Conservation (phyloP, 2,888 invertebrate species). For the Pogonocherus hispidulus region DNA sequence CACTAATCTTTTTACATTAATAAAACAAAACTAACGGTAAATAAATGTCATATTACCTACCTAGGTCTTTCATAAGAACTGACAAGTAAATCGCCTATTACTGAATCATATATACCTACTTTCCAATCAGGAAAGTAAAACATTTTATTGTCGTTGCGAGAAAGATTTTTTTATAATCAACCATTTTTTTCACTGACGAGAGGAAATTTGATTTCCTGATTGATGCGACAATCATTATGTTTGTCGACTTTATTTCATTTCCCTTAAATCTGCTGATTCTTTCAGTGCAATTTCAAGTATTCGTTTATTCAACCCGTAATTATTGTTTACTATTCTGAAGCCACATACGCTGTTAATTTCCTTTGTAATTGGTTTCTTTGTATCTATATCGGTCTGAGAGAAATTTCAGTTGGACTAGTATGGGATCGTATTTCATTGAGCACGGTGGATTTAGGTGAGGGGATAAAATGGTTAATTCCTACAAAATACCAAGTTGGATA, state of each 20-base stretch:
- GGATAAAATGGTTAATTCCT: too few species aligned
- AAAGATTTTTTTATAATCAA: too few species aligned
- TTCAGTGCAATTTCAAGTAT: neutral
- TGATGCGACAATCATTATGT: neutral
- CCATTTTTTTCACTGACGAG: neutral
- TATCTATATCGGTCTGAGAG: neutral
- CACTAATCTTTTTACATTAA: too few species aligned
- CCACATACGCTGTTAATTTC: conserved; percentile 8
- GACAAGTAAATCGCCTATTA: too few species aligned
- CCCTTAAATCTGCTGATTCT: neutral
- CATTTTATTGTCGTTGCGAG: too few species aligned
- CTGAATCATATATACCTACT: too few species aligned
- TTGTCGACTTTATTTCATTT: conserved; percentile 1
- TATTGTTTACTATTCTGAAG: neutral
- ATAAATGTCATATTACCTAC: too few species aligned
- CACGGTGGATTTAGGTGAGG: too few species aligned
- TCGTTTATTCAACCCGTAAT: neutral
- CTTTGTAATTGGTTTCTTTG: conserved; percentile 10
- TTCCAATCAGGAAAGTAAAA: too few species aligned
- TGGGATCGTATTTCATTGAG: neutral
- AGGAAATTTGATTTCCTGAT: neutral
- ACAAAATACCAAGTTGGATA: too few species aligned
- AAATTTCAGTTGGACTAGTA: conserved; percentile 2
- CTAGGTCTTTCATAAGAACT: too few species aligned
- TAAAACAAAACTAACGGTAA: too few species aligned